Evolutionary conservation across 2,888 invertebrate genomes (phyloP).

Genomic region (Dryadula phaetusa): DNA sequence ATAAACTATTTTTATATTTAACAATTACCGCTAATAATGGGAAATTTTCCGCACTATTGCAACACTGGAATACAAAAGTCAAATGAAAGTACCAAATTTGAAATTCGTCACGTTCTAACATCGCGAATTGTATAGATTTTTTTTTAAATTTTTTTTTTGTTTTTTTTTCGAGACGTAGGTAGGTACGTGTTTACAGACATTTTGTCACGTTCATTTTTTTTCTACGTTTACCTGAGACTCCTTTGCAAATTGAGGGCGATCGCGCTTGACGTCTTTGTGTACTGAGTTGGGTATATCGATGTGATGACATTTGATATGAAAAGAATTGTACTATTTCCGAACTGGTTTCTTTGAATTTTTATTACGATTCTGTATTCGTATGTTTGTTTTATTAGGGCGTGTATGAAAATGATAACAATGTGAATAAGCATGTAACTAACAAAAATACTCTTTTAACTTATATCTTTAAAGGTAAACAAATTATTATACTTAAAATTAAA

Average conservation of each 20-base stretch:
- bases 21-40: constrained; percentile 66
- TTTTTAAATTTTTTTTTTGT: constrained; percentile 42
- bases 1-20: constrained; percentile 60
- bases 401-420: constrained; percentile 12
- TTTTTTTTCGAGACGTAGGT: constrained; percentile 66
- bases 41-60: constrained; percentile 71
- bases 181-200: constrained; percentile 84
- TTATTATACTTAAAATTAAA: too few relatives aligned
- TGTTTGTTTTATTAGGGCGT: constrained; percentile 36
- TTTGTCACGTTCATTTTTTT: constrained; percentile 80
- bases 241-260: constrained; percentile 73
- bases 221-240: constrained; percentile 71
- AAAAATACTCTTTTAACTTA: too few relatives aligned
- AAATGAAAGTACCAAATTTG: constrained; percentile 74
- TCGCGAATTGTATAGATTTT: constrained; percentile 64
- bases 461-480: too few relatives aligned
- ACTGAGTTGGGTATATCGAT: constrained; percentile 64
- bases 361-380: constrained; percentile 19
- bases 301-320: constrained; percentile 70
- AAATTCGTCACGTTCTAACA: constrained; percentile 65
- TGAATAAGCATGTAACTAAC: neutral
- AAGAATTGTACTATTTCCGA: constrained; percentile 50
- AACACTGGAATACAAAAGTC: constrained; percentile 67
- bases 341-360: constrained; percentile 25
- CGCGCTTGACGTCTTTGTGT: constrained; percentile 60